Percentiles rank a stretch among this genome's conserved stretches.
Conservation (phyloP, 2,113 vertebrate species). For the Campylorhamphus procurvoides region DNA sequence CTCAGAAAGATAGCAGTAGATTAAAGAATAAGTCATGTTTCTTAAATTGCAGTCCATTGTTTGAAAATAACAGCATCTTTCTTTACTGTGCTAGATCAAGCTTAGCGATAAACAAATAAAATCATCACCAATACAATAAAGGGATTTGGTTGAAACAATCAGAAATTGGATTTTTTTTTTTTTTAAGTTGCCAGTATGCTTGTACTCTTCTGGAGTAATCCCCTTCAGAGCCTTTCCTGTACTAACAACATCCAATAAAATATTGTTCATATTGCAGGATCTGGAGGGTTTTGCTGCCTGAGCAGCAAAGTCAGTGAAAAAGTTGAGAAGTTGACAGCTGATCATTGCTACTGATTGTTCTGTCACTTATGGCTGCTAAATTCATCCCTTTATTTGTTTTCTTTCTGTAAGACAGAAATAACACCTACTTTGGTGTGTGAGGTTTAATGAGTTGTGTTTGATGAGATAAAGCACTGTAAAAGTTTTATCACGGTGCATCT, state of each 20-base stretch:
- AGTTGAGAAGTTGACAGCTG: background rate
- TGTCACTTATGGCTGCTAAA: background rate
- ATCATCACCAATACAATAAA: background rate
- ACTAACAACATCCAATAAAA: background rate
- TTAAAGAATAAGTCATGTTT: slow-evolving; percentile 53
- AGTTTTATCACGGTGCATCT: background rate
- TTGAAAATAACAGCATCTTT: slow-evolving; percentile 58
- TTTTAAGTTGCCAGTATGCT: background rate
- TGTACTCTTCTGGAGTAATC: background rate
- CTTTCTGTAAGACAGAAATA: background rate
- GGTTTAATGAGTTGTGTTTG: slow-evolving; percentile 30
- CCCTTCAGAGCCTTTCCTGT: background rate
- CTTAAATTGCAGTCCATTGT: slow-evolving; percentile 36
- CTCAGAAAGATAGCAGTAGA: slow-evolving; percentile 33
- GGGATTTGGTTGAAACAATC: background rate
- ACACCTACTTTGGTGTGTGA: background rate
- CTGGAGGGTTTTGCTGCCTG: background rate
- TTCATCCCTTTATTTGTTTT: background rate
- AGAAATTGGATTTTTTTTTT: background rate
- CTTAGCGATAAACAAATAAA: background rate
- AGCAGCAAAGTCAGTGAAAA: background rate
- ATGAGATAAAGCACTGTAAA: slow-evolving; percentile 22
- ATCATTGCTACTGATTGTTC: background rate
- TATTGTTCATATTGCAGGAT: background rate
- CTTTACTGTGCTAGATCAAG: slow-evolving; percentile 18